Percentiles rank a stretch among this genome's conserved stretches.
Conservation (phyloP, 2,797 vertebrate species). For the Intellagama lesueurii region DNA sequence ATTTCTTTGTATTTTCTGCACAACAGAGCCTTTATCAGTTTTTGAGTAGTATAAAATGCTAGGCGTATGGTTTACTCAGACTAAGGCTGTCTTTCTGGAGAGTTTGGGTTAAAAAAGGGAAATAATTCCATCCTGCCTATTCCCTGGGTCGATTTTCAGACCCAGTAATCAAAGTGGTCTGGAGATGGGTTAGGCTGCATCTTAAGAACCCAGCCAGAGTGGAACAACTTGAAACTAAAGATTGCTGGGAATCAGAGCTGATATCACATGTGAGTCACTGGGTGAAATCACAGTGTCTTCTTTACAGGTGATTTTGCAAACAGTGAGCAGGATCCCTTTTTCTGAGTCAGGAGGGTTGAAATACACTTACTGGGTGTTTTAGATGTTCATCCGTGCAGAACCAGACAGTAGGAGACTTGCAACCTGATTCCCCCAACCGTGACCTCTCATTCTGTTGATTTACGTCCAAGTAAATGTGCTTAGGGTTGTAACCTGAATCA, state of each 20-base stretch:
- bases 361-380: not conserved
- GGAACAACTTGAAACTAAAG: no score
- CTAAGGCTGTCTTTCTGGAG: no score
- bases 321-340: no score
- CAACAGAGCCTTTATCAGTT: not conserved
- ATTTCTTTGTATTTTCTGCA: not conserved
- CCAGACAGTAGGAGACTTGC: not conserved
- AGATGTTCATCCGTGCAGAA: not conserved
- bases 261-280: not conserved
- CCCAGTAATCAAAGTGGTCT: not conserved
- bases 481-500: not conserved
- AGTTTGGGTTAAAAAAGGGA: not conserved
- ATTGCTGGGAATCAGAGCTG: not conserved
- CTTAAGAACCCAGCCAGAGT: not conserved
- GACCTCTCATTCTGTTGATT: not conserved
- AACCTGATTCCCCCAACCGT: not conserved
- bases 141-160: not conserved
- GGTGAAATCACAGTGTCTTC: not conserved
- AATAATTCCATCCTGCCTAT: not conserved
- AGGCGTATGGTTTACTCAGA: not conserved
- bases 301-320: not conserved
- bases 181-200: not conserved
- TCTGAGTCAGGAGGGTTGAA: not conserved
- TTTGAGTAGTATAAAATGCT: not conserved
- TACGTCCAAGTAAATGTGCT: not conserved